Base-by-base conservation (phyloP, 2,113 vertebrate genomes). In the Scytalopus superciliaris region DNA sequence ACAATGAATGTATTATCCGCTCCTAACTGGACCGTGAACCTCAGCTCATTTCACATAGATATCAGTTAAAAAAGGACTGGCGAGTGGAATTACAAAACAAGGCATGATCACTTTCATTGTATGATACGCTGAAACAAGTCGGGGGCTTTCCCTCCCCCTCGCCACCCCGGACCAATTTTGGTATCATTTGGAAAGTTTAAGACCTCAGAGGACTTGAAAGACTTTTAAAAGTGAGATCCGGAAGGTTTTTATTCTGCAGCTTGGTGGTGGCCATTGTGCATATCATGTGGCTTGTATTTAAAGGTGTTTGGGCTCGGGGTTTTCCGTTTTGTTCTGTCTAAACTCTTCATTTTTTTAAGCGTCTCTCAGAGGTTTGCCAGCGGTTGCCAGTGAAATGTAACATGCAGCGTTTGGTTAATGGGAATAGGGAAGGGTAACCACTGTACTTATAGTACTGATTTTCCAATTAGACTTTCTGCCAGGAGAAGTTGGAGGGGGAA, bases 1-100 rank as follows among this genome's bases (percentile, higher is more conserved):
- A 99, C 98, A 99, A 99, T 98, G 98, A 97, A 91, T 97, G 97
- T 98, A 99, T 99, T 99, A 98, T 99, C 97, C 97, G 94, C 97
- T 98, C 97, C 97, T 98, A 98, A 99, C 97, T 98, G 97, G 98
- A 98, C 98, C 97, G 98, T 98, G 98, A 99, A 99, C 98, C 98
- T 98, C 97, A 96, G 97, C 97, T 98, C 97, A 83, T 98, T 98
- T 98, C 98, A 98, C 98, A 98, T 98, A 98, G 98, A 98, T 98
- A 98, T 98, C 97, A 98, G 98, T 98, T 98, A 97, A 98, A 98
- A 98, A 96, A 97, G 97, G 96, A 94, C 96, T 95, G 96, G 94
- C 96, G 93, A 98, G 97, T 97, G 98, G 98, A 98, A 98, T 97
- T 97, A 97, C 97, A 98, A 97, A 98, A 97, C 97, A 83, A 97